Evolutionary conservation across 2,888 invertebrate species (phyloP).

Genomic region (Yponomeuta malinellus): DNA sequence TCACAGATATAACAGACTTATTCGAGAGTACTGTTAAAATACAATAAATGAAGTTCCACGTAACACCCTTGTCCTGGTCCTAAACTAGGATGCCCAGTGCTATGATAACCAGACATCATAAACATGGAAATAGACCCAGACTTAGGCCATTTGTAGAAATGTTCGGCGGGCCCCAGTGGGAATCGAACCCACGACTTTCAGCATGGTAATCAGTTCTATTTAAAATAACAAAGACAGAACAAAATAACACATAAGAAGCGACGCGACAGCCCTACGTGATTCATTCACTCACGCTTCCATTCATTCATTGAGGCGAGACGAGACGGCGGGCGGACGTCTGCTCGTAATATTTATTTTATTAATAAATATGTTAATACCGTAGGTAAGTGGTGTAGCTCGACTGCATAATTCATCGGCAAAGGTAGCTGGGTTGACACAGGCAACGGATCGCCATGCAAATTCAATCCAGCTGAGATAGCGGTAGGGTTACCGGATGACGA

Average conservation of each 20-base stretch:
- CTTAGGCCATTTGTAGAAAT: too few species aligned
- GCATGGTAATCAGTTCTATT: too few species aligned
- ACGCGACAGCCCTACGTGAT: neutral
- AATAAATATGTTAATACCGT: slow-evolving; percentile 73
- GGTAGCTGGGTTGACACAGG: slow-evolving; percentile 72
- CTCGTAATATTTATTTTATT: slow-evolving; percentile 70
- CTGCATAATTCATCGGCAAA: slow-evolving; percentile 69
- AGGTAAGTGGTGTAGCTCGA: slow-evolving; percentile 63
- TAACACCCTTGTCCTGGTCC: too few species aligned
- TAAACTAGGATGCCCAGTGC: too few species aligned
- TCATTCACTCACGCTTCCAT: slow-evolving; percentile 13
- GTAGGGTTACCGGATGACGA: too few species aligned
- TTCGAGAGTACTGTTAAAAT: too few species aligned
- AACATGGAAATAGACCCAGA: too few species aligned
- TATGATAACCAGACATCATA: too few species aligned
- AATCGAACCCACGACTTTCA: too few species aligned
- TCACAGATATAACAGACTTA: too few species aligned
- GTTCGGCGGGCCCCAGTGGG: too few species aligned
- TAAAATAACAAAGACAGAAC: neutral
- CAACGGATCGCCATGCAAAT: slow-evolving; percentile 73
- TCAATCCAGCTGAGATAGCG: slow-evolving; percentile 59
- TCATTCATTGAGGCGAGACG: slow-evolving; percentile 39
- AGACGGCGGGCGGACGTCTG: slow-evolving; percentile 50
- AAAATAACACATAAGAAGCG: neutral
- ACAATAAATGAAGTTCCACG: too few species aligned